Conservation (phyloP, 2,113 vertebrate genomes). For the Stegostoma tigrinum region DNA sequence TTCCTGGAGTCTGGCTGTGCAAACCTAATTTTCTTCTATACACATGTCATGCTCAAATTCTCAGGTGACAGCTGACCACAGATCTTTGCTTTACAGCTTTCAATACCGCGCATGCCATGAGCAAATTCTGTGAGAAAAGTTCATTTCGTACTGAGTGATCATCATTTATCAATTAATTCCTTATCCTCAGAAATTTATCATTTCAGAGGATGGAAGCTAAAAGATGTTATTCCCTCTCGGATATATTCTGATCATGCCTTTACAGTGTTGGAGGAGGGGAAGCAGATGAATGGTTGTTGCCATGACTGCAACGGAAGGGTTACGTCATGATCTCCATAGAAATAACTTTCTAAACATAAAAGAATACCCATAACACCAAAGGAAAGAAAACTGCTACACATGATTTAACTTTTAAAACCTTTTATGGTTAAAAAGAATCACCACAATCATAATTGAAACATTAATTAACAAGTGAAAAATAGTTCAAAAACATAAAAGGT, state of each 20-base stretch:
- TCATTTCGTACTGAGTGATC: not conserved
- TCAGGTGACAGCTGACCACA: not conserved
- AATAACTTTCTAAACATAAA: not conserved
- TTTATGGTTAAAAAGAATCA: not conserved
- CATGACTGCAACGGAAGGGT: not conserved
- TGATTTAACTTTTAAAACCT: not conserved
- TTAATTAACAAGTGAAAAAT: not conserved
- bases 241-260: not conserved
- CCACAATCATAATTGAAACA: not conserved
- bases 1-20: slow-evolving; percentile 39
- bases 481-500: not conserved
- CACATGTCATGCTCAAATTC: slow-evolving; percentile 36
- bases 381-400: not conserved
- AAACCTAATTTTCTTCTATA: slow-evolving; percentile 14
- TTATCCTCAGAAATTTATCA: not conserved
- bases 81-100: not conserved
- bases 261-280: not conserved
- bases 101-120: not conserved
- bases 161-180: not conserved
- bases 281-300: not conserved
- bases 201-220: not conserved
- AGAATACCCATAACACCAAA: no score
- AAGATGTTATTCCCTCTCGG: not conserved
- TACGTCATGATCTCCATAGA: not conserved
- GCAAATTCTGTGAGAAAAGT: not conserved